Base-by-base conservation (phyloP, 2,797 vertebrate genomes). In the Dermochelys coriacea region DNA sequence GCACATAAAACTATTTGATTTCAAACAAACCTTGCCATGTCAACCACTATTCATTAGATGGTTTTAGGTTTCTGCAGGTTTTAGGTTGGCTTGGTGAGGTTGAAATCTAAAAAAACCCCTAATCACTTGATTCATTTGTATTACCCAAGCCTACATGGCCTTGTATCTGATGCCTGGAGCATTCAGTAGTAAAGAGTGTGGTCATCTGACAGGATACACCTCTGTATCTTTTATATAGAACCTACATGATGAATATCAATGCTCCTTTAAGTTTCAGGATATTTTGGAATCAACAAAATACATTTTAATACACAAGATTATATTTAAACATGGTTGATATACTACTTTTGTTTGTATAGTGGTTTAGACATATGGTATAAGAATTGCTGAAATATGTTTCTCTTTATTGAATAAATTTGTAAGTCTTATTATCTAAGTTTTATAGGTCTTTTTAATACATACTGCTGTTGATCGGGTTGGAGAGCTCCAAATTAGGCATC, bases 21-120 rank as follows among this genome's bases (percentile, higher is more conserved):
- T 31, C 79, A 27, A 0, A 80, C 79, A 82, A 79, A 68, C 31
- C 82, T 74, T 54, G 49, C 14, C 16, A 1, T 78, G 41, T 41
- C 85, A 71, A 19, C 16, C 78, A 1, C 11, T 88, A 31, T 88
- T 93, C 55, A 50, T 81, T 11, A 82, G 14, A 84, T 80, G 55
- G 27, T 82, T 91, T 77, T 83, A 88, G 55, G 88, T 37, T 61
- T 95, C 61, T 64, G 84, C 86, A 50, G 41, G 41, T 41, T 41
- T 41, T 41, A 41, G 41, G 54, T 91, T 74, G 64, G 54, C 45
- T 85, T 6, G 5, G 15, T 0, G 1, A 68, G n/a, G 51, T 55
- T 47, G 84, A 84, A 0, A 93, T 50, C 83, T 41, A 41, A 71
- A 41, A 71, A 21, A 71, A 21, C 11, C n/a, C 68, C 19, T 71